Base-by-base conservation (phyloP, 2,797 vertebrate genomes). In the Salarias fasciatus region DNA sequence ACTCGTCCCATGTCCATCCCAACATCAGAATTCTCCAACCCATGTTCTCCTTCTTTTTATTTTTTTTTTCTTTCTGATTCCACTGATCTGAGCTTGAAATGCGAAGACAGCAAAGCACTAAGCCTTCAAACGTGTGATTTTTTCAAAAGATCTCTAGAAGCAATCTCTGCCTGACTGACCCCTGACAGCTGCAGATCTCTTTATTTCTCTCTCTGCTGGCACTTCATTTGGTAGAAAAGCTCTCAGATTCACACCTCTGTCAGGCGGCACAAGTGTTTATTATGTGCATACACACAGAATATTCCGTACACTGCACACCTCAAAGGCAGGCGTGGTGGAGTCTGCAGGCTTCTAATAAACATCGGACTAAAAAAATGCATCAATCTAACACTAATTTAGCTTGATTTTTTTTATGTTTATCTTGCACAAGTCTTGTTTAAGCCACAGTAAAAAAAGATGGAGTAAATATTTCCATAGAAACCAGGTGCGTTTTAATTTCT, bases 121-220 rank as follows among this genome's bases (percentile, higher is more conserved):
- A 96, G 94, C 94, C 95, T 95, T 95, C 95, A 95, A 95, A 95
- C 94, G 93, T 96, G 94, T 96, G 94, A 95, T 95, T 95, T 95
- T 95, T 95, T 95, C 95, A 94, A 95, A 96, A 96, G 95, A 96
- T 95, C 94, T 95, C 94, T 91, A 94, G 94, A 96, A 95, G 95
- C 96, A 95, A 96, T 97, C 95, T 95, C 94, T 92, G 95, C 91
- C 94, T 93, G 94, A 89, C 92, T 96, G 97, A 96, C 96, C 96
- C 94, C 93, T 95, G 96, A 95, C 95, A 96, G 95, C 91, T 94
- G 74, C 92, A 91, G 92, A 93, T 94, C 95, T 94, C 93, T 95
- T 95, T 94, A 94, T 95, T 94, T 93, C 93, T 95, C 93, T 91
- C 90, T 94, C 92, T 92, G 92, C 92, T 93, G 90, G 93, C 93